A percentile compares a stretch with the other conserved stretches of the same genome.
phyloP scores from a whole-genome alignment of 2,888 invertebrate species.

The Pollenia amentaria region DNA sequence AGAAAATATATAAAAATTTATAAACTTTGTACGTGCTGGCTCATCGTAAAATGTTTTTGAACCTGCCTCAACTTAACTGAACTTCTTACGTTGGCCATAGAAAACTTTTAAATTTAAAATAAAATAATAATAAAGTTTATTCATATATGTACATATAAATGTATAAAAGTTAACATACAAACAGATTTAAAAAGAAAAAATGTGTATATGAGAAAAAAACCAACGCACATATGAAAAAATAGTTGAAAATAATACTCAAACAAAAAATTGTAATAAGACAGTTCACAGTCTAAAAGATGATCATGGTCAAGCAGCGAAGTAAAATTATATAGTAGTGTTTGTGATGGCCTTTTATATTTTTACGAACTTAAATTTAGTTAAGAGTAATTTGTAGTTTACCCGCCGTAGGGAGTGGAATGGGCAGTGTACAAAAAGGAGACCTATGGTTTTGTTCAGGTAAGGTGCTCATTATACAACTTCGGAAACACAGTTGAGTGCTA shows the following conservation, averaged over 20 bases:
- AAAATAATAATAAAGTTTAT: not conserved
- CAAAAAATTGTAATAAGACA: not conserved
- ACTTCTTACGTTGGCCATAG: slow-evolving; percentile 26
- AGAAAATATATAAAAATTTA: slow-evolving; percentile 52
- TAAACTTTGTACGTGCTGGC: slow-evolving; percentile 71
- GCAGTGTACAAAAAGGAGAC: no score
- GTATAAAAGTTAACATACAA: slow-evolving; percentile 13
- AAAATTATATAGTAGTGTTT: no score
- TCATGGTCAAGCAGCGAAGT: no score
- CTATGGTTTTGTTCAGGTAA: no score
- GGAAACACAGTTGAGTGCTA: no score
- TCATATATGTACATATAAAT: not conserved
- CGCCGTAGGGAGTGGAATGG: no score
- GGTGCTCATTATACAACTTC: no score
- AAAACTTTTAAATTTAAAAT: not conserved
- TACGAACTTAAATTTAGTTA: no score
- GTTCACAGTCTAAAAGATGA: not conserved
- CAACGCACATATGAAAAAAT: slow-evolving; percentile 18
- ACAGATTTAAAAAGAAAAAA: slow-evolving; percentile 11
- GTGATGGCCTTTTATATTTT: no score
- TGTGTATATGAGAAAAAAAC: not conserved
- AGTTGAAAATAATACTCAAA: not conserved
- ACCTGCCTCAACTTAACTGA: slow-evolving; percentile 68
- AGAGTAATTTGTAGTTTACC: no score
- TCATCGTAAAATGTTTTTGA: slow-evolving; percentile 55